Evolutionary conservation across 1,140 invertebrate genomes (phyloP), one percentile per base, ranked within the genome.

Genomic region (Drosophila nannoptera): DNA sequence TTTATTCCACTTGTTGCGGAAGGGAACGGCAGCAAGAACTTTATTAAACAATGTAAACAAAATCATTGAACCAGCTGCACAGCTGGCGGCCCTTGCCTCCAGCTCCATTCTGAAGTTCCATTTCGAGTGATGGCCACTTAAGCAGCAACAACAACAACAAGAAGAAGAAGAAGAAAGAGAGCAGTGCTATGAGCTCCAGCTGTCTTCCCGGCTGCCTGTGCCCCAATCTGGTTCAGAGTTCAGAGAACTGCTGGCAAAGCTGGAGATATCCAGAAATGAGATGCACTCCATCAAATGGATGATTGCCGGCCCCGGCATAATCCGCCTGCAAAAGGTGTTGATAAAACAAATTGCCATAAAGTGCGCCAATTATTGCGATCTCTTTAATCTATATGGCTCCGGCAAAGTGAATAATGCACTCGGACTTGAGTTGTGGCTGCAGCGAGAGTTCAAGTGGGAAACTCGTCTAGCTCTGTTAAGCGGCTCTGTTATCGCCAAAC

Each of bases 1-100:
- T 42, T 43, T 11, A 12, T 55, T 14, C 43, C 40, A 29, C 40
- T 48, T 42, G 35, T 42, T 72, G 32, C 42, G 14, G 32, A 54
- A 43, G 7, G 43, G 38, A 73, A 56, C 29, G 42, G 32, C 35
- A 59, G 48, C 58, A 66, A 80, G 60, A 64, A 63, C 45, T 59
- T 65, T 55, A 72, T 77, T 76, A 69, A 76, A 67, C 52, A 48
- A 49, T 77, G 63, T 73, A 77, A 82, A 82, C 78, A 81, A 81
- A 80, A 67, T 77, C 55, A 74, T 77, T 80, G 65, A 69, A 53
- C 48, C 29, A 33, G 45, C 33, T 35, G n/a, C 12, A 12, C n/a
- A 40, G 29, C 22, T 22, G 22, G 22, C 22, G 22, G 22, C 22
- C 22, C 22, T n/a, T n/a, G n/a, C 22, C 22, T 22, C 3, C 22